These are phyloP conservation scores for Dendroctonus ponderosae DNA, from an alignment of 1,140 invertebrate species.

Conservation along the genomic window DNA sequence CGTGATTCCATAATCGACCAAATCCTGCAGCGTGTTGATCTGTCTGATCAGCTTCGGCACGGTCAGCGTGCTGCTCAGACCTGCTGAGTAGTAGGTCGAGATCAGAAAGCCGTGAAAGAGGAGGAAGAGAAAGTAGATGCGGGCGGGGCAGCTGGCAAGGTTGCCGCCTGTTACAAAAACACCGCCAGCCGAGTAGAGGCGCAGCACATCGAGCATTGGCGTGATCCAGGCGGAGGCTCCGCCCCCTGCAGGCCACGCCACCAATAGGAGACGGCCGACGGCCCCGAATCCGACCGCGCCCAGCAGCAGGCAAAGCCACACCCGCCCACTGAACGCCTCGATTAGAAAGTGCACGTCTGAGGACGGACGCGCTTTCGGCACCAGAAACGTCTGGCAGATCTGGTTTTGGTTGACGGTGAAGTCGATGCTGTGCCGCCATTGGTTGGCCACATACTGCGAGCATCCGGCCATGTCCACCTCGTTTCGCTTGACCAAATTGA, in stretches of 20 bases:
- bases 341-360: conserved; percentile 9
- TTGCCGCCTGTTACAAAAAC: neutral
- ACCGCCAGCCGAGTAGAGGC: conserved; percentile 7
- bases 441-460: conserved; percentile 17
- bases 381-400: conserved; percentile 20
- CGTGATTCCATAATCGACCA: conserved; percentile 16
- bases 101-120: conserved; percentile 7
- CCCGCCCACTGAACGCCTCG: conserved; percentile 4
- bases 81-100: conserved; percentile 20
- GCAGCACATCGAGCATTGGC: neutral
- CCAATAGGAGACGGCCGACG: neutral
- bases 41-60: neutral
- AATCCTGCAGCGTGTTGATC: conserved; percentile 29
- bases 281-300: neutral
- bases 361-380: conserved; percentile 13
- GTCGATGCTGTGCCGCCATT: conserved; percentile 1
- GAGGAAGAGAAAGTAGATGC: neutral
- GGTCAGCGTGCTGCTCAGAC: conserved; percentile 17
- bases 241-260: neutral
- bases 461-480: conserved; percentile 14
- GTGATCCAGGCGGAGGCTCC: neutral
- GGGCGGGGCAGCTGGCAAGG: neutral
- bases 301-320: conserved; percentile 4
- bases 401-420: conserved; percentile 10
- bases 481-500: conserved; percentile 2